Evolutionary conservation across 1,140 invertebrate genomes (phyloP).

Genomic region (Ostrea edulis): DNA sequence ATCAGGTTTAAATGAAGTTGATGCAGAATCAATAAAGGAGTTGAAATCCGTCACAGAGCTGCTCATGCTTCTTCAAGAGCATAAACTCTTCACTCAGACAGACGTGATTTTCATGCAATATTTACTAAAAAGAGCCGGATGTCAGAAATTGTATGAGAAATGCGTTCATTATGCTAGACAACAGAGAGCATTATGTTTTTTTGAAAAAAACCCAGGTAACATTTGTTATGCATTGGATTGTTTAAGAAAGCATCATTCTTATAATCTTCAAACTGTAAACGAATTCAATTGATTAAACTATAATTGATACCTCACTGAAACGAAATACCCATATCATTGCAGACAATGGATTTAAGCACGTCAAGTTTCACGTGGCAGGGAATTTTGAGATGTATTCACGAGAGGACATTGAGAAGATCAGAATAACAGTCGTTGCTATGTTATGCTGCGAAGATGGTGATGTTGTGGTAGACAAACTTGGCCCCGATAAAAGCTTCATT

Average conservation of each 20-base stretch:
- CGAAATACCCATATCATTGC: too few species aligned
- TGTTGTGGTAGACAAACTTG: neutral
- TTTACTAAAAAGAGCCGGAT: neutral
- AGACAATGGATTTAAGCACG: neutral
- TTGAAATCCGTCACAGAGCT: neutral
- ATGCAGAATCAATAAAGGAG: too few species aligned
- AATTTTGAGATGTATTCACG: neutral
- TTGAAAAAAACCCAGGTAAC: neutral
- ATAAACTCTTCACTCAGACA: neutral
- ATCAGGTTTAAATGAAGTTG: too few species aligned
- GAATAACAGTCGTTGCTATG: neutral
- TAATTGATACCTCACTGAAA: too few species aligned
- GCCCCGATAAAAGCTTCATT: neutral
- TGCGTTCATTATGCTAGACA: neutral
- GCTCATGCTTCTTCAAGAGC: neutral
- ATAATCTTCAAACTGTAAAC: neutral
- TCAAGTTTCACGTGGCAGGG: neutral
- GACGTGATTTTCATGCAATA: slow-evolving; percentile 6
- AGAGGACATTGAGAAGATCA: neutral
- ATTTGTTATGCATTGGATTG: neutral
- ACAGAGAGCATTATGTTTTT: neutral
- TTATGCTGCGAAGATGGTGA: neutral
- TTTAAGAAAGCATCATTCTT: neutral
- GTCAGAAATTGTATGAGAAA: neutral
- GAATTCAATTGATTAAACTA: neutral